A percentile compares a stretch with the other conserved stretches of the same genome.
Conservation (phyloP, 1,140 invertebrate genomes). For the Harlomillsia oculata region DNA sequence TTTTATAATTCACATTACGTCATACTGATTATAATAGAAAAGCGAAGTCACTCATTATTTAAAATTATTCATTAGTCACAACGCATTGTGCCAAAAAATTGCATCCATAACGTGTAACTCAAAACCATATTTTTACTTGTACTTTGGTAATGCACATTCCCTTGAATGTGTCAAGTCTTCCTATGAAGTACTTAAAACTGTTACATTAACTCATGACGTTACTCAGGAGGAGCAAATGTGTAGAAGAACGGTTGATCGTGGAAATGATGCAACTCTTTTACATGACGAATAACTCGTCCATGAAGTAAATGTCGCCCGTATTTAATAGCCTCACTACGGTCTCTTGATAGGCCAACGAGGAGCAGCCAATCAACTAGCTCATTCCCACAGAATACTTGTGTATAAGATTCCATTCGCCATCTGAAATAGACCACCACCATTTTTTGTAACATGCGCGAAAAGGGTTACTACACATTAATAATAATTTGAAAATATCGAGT, state of each 20-base stretch:
- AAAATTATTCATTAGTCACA: background rate
- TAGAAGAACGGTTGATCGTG: conserved; percentile 47
- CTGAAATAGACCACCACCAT: conserved; percentile 40
- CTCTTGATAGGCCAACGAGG: conserved; percentile 61
- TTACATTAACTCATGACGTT: background rate
- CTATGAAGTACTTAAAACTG: background rate
- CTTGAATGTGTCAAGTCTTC: too few species aligned
- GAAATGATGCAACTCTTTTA: conserved; percentile 72
- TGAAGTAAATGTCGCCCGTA: conserved; percentile 75
- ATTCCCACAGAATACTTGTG: conserved; percentile 68
- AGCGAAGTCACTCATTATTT: background rate
- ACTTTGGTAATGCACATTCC: background rate
- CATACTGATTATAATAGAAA: background rate
- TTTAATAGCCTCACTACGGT: conserved; percentile 61
- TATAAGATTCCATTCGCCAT: conserved; percentile 62
- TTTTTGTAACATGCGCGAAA: too few species aligned
- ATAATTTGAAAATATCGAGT: background rate
- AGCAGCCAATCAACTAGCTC: conserved; percentile 79
- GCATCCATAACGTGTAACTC: background rate
- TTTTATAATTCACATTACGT: too few species aligned
- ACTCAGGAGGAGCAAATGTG: conserved; percentile 32
- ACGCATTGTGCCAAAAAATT: conserved; percentile 7
- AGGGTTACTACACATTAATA: background rate
- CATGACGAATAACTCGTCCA: conserved; percentile 70
- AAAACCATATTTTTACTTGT: background rate